Conservation (phyloP, 2,888 invertebrate genomes). For the Thyatira batis region DNA sequence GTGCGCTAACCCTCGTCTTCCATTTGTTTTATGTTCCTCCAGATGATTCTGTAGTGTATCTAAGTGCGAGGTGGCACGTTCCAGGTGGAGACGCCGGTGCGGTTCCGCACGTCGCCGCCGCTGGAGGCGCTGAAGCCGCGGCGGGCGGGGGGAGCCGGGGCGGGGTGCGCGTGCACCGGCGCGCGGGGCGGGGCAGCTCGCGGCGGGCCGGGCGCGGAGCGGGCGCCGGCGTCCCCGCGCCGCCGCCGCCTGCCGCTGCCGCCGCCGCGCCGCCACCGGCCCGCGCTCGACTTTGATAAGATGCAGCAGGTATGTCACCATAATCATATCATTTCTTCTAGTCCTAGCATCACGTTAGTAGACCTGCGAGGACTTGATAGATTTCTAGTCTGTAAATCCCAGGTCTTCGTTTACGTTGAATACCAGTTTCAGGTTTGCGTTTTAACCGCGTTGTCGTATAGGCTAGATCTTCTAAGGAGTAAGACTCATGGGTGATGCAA, state of each 20-base stretch:
- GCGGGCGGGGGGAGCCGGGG: conserved; percentile 75
- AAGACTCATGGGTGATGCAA: no score
- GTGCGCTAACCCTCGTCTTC: conserved; percentile 6
- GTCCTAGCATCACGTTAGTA: no score
- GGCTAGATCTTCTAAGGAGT: no score
- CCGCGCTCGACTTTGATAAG: conserved; percentile 97
- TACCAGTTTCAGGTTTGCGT: no score
- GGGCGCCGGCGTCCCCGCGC: conserved; percentile 71
- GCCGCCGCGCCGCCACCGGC: conserved; percentile 85
- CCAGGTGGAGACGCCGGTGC: conserved; percentile 89
- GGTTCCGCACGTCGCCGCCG: conserved; percentile 95
- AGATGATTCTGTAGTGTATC: not conserved
- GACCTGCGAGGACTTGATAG: no score
- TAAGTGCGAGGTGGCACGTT: conserved; percentile 20
- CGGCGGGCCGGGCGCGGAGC: conserved; percentile 67
- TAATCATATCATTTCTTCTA: not conserved
- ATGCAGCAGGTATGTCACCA: conserved; percentile 91
- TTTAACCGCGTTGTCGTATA: no score
- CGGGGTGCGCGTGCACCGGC: conserved; percentile 65
- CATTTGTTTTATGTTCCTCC: conserved; percentile 14
- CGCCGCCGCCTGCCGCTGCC: conserved; percentile 70
- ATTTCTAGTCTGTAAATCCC: not conserved
- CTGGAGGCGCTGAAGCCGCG: conserved; percentile 92
- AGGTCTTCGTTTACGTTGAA: not conserved
- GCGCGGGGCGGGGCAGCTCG: conserved; percentile 63